These are phyloP conservation scores for Petrocephalus microphthalmus DNA, from an alignment of 2,113 vertebrate species.

Conservation along the genomic window DNA sequence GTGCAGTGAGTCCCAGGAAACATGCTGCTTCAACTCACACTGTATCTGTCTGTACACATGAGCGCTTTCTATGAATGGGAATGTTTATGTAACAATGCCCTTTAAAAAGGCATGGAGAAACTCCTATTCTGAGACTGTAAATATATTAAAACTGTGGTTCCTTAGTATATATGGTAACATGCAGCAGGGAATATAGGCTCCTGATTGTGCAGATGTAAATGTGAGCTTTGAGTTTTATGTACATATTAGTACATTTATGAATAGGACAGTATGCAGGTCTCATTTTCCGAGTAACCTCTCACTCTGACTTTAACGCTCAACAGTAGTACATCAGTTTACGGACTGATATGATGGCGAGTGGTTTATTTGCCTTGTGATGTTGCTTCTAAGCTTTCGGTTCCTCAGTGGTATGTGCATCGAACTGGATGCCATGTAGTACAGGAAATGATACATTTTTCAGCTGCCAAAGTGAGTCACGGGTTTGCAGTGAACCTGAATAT, in stretches of 20 bases:
- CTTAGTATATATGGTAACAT: neutral
- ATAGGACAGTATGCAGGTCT: neutral
- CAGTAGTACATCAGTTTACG: neutral
- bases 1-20: neutral
- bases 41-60: neutral
- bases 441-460: slow-evolving; percentile 7
- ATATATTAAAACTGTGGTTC: neutral
- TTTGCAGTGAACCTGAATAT: neutral
- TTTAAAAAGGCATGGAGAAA: neutral
- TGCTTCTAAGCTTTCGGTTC: slow-evolving; percentile 3
- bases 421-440: neutral
- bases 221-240: neutral
- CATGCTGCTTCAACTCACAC: neutral
- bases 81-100: slow-evolving; percentile 7
- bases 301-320: neutral
- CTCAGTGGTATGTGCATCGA: neutral
- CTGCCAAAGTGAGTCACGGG: neutral
- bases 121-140: neutral
- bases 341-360: neutral
- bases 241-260: neutral
- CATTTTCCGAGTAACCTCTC: neutral
- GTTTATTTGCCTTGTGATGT: neutral
- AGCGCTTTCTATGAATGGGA: neutral
- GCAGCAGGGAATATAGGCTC: neutral
- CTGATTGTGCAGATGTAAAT: neutral